A percentile compares a stretch with the other conserved stretches of the same genome.
phyloP scores from a whole-genome alignment of 2,888 invertebrate species.

The Dolichopus griseipennis region DNA sequence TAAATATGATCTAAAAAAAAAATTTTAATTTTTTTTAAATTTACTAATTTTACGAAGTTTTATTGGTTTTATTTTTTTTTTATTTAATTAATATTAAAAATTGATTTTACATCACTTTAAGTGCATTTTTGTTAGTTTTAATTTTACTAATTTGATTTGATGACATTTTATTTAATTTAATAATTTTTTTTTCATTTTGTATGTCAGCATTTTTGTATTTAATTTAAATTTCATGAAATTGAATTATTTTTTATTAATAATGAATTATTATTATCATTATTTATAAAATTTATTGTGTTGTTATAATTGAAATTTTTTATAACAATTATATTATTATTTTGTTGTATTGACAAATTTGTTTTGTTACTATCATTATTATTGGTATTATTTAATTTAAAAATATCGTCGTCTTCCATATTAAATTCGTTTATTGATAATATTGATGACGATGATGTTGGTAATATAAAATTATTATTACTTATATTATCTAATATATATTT shows the following conservation, averaged over 20 bases:
- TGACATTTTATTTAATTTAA: too few species aligned
- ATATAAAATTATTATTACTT: background rate
- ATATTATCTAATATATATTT: background rate
- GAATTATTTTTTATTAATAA: background rate
- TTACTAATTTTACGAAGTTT: too few species aligned
- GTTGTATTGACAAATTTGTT: background rate
- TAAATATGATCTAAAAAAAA: too few species aligned
- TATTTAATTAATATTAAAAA: too few species aligned
- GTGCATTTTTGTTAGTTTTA: too few species aligned
- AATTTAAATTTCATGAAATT: background rate
- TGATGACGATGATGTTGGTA: constrained; percentile 1
- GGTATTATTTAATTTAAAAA: background rate
- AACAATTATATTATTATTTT: background rate
- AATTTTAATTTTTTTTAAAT: too few species aligned
- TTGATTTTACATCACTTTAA: too few species aligned
- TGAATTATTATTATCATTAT: background rate
- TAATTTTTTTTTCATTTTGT: background rate
- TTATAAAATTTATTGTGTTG: background rate
- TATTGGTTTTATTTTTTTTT: too few species aligned
- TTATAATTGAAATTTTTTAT: background rate
- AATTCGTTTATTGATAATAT: background rate
- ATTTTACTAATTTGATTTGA: too few species aligned
- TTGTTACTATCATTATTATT: background rate
- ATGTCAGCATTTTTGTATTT: background rate
- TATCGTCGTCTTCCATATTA: background rate